Conservation (phyloP, 2,113 vertebrate genomes). For the Hippocampus comes region DNA sequence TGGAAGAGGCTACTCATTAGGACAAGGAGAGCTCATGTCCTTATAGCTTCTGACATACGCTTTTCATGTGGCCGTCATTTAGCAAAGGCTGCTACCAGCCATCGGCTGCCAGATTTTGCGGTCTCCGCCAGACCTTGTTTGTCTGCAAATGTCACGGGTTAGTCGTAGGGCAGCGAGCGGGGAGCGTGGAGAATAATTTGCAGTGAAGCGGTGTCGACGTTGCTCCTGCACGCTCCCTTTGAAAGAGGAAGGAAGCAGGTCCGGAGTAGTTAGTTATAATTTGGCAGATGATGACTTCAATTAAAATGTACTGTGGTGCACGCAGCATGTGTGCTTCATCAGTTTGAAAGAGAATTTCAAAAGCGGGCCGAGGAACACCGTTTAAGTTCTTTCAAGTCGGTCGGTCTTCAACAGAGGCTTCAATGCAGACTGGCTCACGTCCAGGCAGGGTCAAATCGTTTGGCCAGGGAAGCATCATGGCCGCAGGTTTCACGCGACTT, state of each 20-base stretch:
- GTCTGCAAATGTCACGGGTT: slow-evolving; percentile 25
- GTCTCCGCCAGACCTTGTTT: slow-evolving; percentile 24
- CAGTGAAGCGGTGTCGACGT: not conserved
- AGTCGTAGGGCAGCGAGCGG: not conserved
- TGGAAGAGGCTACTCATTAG: slow-evolving; percentile 44
- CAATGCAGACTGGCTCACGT: slow-evolving; percentile 1
- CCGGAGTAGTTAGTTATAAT: slow-evolving; percentile 51
- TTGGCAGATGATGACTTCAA: not conserved
- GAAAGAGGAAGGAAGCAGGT: slow-evolving; percentile 35
- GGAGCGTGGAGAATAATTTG: slow-evolving; percentile 2
- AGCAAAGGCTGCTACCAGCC: slow-evolving; percentile 28
- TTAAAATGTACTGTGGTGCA: slow-evolving; percentile 48
- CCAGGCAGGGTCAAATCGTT: slow-evolving; percentile 1
- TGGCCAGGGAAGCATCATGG: slow-evolving; percentile 8
- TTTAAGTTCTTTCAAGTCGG: slow-evolving; percentile 19
- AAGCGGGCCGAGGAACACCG: slow-evolving; percentile 10
- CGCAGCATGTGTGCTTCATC: slow-evolving; percentile 39
- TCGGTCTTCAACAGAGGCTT: slow-evolving; percentile 16
- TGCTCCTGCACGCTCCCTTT: slow-evolving; percentile 4
- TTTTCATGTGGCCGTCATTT: slow-evolving; percentile 48
- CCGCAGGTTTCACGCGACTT: not conserved
- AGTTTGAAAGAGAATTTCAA: slow-evolving; percentile 27
- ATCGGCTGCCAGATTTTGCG: slow-evolving; percentile 41
- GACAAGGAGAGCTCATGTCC: slow-evolving; percentile 42
- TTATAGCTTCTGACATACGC: slow-evolving; percentile 23